Conservation (phyloP, 2,797 vertebrate species). For the Pipistrellus pygmaeus region DNA sequence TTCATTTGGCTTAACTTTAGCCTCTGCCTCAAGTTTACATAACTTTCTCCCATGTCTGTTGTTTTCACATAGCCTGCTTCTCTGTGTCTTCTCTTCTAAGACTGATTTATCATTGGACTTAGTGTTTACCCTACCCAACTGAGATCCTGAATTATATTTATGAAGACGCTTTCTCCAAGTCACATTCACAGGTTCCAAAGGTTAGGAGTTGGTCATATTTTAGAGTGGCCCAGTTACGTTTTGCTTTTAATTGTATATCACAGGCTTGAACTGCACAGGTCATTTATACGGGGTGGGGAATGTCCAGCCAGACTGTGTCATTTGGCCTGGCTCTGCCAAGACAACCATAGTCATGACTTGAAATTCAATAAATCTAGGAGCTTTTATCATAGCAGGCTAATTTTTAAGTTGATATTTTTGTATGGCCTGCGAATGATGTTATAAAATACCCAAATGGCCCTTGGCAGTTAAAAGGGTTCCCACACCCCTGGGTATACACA, state of each 20-base stretch:
- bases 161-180: constrained; percentile 5
- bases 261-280: background rate
- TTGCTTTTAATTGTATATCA: constrained; percentile 19
- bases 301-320: no score
- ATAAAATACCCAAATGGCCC: no score
- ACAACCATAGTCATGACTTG: no score
- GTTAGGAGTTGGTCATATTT: background rate
- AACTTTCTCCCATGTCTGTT: background rate
- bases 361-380: no score
- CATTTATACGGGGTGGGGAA: background rate
- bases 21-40: background rate
- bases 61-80: background rate
- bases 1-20: background rate
- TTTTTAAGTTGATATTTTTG: no score
- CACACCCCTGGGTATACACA: background rate
- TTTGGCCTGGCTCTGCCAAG: no score
- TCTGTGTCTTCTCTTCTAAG: constrained; percentile 18
- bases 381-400: no score
- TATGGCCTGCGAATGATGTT: no score
- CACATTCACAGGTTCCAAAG: constrained; percentile 5
- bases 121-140: background rate
- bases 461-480: no score
- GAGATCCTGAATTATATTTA: constrained; percentile 13
- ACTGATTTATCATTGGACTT: background rate
- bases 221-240: background rate